These are phyloP conservation scores for Tretioscincus oriximinensis DNA, from an alignment of 2,113 vertebrate species.

Conservation along the genomic window DNA sequence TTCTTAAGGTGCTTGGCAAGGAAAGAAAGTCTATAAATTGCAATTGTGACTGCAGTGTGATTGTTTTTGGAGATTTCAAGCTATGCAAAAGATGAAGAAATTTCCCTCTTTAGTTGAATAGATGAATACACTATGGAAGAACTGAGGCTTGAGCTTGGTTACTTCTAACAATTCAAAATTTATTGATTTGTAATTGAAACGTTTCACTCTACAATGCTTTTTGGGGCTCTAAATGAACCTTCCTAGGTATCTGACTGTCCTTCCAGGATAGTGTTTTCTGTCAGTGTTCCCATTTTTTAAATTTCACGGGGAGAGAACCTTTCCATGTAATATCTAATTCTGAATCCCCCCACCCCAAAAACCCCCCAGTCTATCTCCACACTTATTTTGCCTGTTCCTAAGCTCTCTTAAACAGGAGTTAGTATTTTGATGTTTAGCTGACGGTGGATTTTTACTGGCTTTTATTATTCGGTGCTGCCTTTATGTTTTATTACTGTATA, in stretches of 20 bases:
- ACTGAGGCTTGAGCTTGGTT: too few species aligned
- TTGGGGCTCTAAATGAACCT: background rate
- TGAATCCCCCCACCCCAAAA: background rate
- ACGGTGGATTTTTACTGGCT: background rate
- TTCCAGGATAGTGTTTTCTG: background rate
- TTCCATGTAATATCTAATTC: background rate
- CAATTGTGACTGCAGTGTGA: too few species aligned
- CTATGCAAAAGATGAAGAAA: too few species aligned
- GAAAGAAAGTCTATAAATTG: too few species aligned
- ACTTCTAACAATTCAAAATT: too few species aligned
- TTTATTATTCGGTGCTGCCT: background rate
- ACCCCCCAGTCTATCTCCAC: too few species aligned
- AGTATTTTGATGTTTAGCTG: background rate
- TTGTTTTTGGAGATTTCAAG: too few species aligned
- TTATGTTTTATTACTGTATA: background rate
- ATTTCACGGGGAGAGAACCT: background rate
- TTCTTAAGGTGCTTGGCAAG: too few species aligned
- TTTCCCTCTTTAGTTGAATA: too few species aligned
- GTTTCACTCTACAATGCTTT: background rate
- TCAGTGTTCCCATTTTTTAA: background rate
- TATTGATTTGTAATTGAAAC: background rate
- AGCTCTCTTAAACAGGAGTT: background rate
- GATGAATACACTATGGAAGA: too few species aligned
- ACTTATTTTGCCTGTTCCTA: background rate
- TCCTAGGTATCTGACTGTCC: background rate